Evolutionary conservation across 2,888 invertebrate genomes (phyloP), one percentile per base, ranked within the genome.

Genomic region (Mechanitis mazaeus): DNA sequence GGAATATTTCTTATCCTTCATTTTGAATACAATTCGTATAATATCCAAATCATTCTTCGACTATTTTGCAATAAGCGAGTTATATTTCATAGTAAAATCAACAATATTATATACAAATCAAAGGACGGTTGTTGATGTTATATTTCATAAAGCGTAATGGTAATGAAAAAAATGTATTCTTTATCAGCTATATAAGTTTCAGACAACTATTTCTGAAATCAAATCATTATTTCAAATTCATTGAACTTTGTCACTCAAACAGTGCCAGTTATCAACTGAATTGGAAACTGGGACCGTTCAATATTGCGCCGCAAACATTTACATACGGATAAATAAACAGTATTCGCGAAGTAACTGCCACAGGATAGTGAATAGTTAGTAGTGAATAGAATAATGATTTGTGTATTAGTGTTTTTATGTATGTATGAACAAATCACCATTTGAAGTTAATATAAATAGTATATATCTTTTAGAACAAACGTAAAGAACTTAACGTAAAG

Each of bases 301-400:
- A 64, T 59, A 55, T 57, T 55, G 55, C 57, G 59, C 12, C 56
- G 55, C 50, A 64, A 64, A 64, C 54, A 64, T 62, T 64, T 64
- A 57, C 50, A 33, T 20, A 45, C 20, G 33, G 47, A 57, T 57
- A 59, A 47, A 46, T 45, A 53, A 60, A 58, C 58, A 57, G 54
- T 58, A 55, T 53, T n/a, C 35, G 33, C 45, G 58, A 50, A 45
- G 55, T 55, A 53, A 50, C 55, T 53, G 45, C 45, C 45, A 33
- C 54, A 45, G 35, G 54, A 59, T 46, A 59, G 54, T 55, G 45
- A 46, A 59, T 6, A 31, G 50, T 31, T 2, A 7, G 31, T 50
- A 20, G 20, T 20, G 20, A 20, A 20, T 20, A 20, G 20, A 20
- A 20, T 20, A 20, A 20, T 20, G 20, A 20, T 20, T 20, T 20